A percentile compares a stretch with the other conserved stretches of the same genome.
phyloP scores from a whole-genome alignment of 2,113 vertebrate species.

The Aleadryas rufinucha region DNA sequence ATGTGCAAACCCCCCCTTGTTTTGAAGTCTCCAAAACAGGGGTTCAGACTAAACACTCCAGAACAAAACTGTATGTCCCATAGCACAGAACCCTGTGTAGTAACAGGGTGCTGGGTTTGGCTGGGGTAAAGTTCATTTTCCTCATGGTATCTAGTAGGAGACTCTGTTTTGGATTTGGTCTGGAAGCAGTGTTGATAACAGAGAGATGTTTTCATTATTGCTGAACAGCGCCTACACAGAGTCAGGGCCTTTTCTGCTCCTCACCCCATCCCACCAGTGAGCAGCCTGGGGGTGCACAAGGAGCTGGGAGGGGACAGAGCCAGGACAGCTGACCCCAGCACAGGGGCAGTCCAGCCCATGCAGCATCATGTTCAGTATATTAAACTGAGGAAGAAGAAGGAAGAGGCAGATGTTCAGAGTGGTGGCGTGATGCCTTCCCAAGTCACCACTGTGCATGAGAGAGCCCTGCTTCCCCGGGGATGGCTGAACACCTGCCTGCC shows the following conservation, averaged over 20 bases:
- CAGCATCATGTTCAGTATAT: neutral
- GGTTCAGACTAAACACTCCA: neutral
- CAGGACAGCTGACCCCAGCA: neutral
- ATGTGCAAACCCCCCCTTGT: neutral
- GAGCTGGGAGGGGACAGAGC: neutral
- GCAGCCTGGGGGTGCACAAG: neutral
- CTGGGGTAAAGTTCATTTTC: neutral
- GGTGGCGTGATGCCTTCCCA: neutral
- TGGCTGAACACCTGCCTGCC: neutral
- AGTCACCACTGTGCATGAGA: fast-evolving
- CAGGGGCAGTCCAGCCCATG: neutral
- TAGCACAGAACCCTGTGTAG: neutral
- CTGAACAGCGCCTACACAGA: neutral
- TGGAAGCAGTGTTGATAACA: neutral
- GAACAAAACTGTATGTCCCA: fast-evolving
- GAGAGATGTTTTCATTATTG: neutral
- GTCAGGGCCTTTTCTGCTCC: neutral
- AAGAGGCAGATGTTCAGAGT: neutral
- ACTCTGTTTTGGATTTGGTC: neutral
- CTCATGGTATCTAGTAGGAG: neutral
- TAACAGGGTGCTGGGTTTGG: neutral
- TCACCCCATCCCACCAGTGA: neutral
- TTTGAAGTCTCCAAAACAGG: neutral
- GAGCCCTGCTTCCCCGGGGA: neutral
- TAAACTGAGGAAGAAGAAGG: neutral